Conservation (phyloP, 1,140 invertebrate genomes). For the Solenopsis invicta region DNA sequence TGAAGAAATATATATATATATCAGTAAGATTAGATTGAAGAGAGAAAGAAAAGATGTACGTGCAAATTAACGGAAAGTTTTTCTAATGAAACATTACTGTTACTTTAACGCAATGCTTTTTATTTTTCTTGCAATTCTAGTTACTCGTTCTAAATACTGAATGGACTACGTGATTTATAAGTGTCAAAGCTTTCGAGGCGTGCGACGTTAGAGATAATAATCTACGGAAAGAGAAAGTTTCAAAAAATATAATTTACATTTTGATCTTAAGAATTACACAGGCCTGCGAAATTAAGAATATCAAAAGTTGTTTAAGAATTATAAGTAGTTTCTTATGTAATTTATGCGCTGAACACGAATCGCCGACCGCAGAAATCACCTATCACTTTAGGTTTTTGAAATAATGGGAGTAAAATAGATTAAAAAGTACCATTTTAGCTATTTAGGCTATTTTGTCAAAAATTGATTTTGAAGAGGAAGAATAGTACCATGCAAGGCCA, state of each 20-base stretch:
- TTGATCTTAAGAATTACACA: not conserved
- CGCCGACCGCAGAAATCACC: too few species aligned
- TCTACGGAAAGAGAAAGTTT: constrained; percentile 42
- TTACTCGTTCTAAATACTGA: constrained; percentile 36
- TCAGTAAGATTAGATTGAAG: not conserved
- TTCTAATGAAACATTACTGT: constrained; percentile 11
- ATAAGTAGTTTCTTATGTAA: too few species aligned
- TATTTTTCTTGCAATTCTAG: constrained; percentile 46
- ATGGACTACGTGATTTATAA: not conserved
- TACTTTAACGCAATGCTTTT: constrained; percentile 19
- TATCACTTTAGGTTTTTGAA: too few species aligned
- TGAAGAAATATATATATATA: constrained; percentile 1
- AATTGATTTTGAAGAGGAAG: too few species aligned
- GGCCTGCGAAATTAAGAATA: too few species aligned
- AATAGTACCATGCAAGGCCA: too few species aligned
- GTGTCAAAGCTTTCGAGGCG: constrained; percentile 56
- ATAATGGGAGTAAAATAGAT: too few species aligned
- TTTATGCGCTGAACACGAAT: too few species aligned
- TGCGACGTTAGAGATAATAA: constrained; percentile 55
- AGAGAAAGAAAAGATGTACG: constrained; percentile 29
- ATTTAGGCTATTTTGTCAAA: too few species aligned
- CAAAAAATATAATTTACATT: constrained; percentile 20
- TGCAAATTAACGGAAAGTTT: constrained; percentile 29
- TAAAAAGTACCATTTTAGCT: too few species aligned
- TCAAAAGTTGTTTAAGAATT: too few species aligned